These are phyloP conservation scores for Phasia obesa DNA, from an alignment of 2,888 invertebrate genomes.

Conservation along the genomic window DNA sequence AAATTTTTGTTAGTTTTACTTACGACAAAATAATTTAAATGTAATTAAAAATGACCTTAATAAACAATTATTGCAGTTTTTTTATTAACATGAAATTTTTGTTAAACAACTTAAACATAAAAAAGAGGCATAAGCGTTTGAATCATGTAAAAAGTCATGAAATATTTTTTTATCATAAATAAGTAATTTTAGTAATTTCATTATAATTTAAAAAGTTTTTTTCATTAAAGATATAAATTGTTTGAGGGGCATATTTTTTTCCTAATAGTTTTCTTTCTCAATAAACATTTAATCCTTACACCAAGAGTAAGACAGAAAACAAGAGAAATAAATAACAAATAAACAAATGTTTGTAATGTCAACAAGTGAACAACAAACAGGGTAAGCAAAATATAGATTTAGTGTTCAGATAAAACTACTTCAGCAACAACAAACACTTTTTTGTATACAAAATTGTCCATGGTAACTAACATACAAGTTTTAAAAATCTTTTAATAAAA, in stretches of 20 bases:
- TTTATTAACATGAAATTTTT: neutral
- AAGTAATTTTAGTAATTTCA: no score
- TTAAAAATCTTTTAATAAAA: no score
- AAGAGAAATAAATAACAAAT: neutral
- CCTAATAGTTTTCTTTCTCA: no score
- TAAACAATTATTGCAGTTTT: constrained; percentile 40
- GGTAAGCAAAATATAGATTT: constrained; percentile 1
- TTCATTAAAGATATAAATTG: no score
- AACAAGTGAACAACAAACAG: constrained; percentile 61
- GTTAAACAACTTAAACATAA: constrained; percentile 15
- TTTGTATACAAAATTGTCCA: no score
- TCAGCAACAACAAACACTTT: no score
- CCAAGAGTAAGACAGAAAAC: neutral
- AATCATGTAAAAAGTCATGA: no score
- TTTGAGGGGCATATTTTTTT: no score
- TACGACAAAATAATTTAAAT: constrained; percentile 41
- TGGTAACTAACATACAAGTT: no score
- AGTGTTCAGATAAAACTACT: neutral
- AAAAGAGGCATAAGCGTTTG: constrained; percentile 15
- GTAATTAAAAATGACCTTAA: constrained; percentile 70
- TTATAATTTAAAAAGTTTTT: no score
- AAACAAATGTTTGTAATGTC: constrained; percentile 41
- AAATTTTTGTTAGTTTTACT: constrained; percentile 39
- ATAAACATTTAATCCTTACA: no score
- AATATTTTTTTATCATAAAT: no score